Evolutionary conservation across 2,113 vertebrate species (phyloP).

Genomic region (Hemiprocne comata): DNA sequence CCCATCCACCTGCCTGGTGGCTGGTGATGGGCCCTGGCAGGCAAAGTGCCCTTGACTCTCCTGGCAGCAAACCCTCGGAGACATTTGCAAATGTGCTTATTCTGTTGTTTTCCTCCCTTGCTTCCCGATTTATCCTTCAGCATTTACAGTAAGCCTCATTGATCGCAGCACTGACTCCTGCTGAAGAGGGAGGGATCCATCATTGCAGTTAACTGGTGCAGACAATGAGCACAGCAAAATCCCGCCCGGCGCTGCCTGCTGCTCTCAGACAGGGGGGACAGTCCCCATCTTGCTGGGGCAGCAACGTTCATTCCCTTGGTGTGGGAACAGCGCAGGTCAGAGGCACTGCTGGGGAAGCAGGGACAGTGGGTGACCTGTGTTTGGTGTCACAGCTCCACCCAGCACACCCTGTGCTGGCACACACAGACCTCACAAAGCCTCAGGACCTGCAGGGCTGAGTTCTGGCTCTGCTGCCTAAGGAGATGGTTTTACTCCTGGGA

Average conservation of each 20-base stretch:
- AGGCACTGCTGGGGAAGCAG: background rate
- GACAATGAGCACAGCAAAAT: background rate
- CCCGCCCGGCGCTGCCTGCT: background rate
- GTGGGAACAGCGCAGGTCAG: background rate
- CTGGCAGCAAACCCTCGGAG: background rate
- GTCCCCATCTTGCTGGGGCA: rapidly evolving
- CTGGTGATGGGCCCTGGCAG: background rate
- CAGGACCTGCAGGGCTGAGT: background rate
- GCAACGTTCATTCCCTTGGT: rapidly evolving
- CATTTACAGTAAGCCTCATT: background rate
- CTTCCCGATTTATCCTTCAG: background rate
- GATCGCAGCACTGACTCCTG: background rate
- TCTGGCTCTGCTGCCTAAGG: background rate
- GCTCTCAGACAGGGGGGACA: background rate
- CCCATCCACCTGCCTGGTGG: background rate
- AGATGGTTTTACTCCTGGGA: background rate
- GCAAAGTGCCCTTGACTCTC: background rate
- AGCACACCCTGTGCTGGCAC: rapidly evolving
- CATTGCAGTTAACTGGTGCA: background rate
- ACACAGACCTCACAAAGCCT: background rate
- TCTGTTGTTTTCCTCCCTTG: background rate
- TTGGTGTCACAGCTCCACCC: no score
- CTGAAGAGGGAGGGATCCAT: background rate
- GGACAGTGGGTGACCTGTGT: rapidly evolving
- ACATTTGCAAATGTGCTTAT: background rate